Evolutionary conservation across 2,113 vertebrate genomes (phyloP), one percentile per base, ranked within the genome.

Genomic region (Ptychochromis oligacanthus): DNA sequence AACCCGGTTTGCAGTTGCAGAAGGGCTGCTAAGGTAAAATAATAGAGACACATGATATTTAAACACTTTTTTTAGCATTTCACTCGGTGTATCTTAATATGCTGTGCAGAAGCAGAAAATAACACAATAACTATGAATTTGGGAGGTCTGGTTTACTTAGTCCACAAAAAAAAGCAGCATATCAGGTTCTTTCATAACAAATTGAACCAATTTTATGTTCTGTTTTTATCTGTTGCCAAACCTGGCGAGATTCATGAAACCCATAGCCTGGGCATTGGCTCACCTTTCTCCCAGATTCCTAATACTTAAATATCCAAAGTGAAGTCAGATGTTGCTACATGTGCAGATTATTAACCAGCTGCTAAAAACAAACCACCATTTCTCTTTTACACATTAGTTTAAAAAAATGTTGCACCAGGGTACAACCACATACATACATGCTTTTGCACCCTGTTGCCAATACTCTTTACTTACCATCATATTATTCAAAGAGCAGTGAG

Each of bases 281-380:
- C 26, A 72, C 26, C 65, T 72, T 72, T 72, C 65, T 72, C 6
- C 43, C 11, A 72, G 26, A 72, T 72, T 72, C 26, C 26, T 54
- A 54, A 54, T 28, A 72, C 67, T 0, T 72, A n/a, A n/a, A 54
- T 72, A 54, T 72, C 18, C 26, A 72, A 72, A 72, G 28, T 28
- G 46, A 34, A 52, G 49, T 52, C 46, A 34, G 46, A 34, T 54
- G 18, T 26, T 72, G 26, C 67, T 54, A 34, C 67, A 72, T 72
- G 65, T 52, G 65, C 24, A 72, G 6, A 52, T 17, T 52, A 13
- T 28, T 20, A 72, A 72, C 43, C 43, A 11, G 43, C 20, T 72
- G 67, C 18, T 54, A 31, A 34, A 54, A 34, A 26, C 43, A 72
- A 14, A 46, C 12, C 40, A 1, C 4, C 13, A 5, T 46, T n/a